Evolutionary conservation across 2,888 invertebrate species (phyloP), one percentile per base, ranked within the genome.

Genomic region (Homarus gammarus): DNA sequence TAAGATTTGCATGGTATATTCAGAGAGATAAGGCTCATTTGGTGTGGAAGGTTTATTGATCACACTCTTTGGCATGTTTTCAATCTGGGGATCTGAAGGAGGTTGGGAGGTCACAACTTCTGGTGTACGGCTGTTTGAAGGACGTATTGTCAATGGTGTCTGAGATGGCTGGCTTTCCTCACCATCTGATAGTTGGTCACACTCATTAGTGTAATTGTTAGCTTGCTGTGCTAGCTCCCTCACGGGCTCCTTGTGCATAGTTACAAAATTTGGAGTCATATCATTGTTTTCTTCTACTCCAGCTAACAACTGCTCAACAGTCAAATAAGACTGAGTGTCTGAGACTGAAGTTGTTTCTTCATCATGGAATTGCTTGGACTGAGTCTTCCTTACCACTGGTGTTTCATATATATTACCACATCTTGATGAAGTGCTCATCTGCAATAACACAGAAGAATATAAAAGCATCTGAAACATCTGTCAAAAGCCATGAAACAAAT

Each of bases 291-390:
- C 56, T 22, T 56, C 56, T 51, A 15, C 33, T n/a, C 38, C 61
- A 0, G 64, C 15, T 12, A 79, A 18, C 79, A 79, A 79, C n/a
- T 64, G n/a, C 22, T 79, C 79, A 33, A 79, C 64, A 27, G 64
- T 64, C 56, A 79, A 38, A 40, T 38, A 38, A 2, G 79, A 64
- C 15, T n/a, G 18, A 2, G 79, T 22, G 2, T 51, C 15, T 31
- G 78, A 49, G 3, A 49, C 75, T 44, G 75, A 75, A n/a, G 38
- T 22, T n/a, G 8, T 27, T 31, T 22, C 27, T 75, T 1, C 33
- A 40, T 75, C 75, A 44, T 22, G 44, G 10, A 27, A n/a, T 0
- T 75, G 22, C 31, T 1, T 44, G 27, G 27, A 10, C 10, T n/a
- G 75, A 75, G 49, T 31, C 5, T 75, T 75, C 22, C n/a, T 75